phyloP scores from a whole-genome alignment of 35 echinoderm and acorn worm species.

The Eucidaris tribuloides region DNA sequence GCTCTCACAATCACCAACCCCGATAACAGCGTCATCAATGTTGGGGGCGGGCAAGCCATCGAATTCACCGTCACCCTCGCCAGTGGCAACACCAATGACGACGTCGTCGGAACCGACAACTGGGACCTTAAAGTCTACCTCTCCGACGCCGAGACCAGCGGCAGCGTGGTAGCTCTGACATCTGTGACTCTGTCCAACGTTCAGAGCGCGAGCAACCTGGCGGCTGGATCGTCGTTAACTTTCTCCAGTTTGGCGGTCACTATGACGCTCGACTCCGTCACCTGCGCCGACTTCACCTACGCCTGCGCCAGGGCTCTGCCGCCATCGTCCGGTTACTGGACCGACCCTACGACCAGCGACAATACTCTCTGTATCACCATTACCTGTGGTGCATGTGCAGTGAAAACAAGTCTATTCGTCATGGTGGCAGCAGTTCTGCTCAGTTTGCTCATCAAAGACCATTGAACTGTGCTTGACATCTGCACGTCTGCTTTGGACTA shows the following conservation, averaged over 20 bases:
- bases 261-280: conserved; percentile 36
- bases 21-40: conserved; percentile 43
- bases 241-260: conserved; percentile 41
- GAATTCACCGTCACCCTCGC: conserved; percentile 24
- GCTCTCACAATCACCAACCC: conserved; percentile 41
- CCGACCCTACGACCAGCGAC: not conserved
- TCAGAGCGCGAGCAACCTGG: conserved; percentile 23
- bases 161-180: conserved; percentile 21
- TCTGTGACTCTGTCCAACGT: conserved; percentile 1
- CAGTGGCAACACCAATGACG: not conserved
- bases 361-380: conserved; percentile 34
- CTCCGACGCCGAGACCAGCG: conserved; percentile 15
- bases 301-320: conserved; percentile 37
- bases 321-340: conserved; percentile 23
- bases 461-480: too few relatives aligned
- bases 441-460: conserved; percentile 6
- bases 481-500: too few relatives aligned
- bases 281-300: conserved; percentile 55
- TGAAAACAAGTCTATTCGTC: conserved; percentile 40
- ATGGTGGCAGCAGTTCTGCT: not conserved
- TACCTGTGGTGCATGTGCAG: conserved; percentile 44
- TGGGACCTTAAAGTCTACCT: conserved; percentile 38
- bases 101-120: conserved; percentile 52
- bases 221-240: not conserved
- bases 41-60: conserved; percentile 43